phyloP scores from a whole-genome alignment of 2,797 vertebrate species.

The Danio tinwini region DNA sequence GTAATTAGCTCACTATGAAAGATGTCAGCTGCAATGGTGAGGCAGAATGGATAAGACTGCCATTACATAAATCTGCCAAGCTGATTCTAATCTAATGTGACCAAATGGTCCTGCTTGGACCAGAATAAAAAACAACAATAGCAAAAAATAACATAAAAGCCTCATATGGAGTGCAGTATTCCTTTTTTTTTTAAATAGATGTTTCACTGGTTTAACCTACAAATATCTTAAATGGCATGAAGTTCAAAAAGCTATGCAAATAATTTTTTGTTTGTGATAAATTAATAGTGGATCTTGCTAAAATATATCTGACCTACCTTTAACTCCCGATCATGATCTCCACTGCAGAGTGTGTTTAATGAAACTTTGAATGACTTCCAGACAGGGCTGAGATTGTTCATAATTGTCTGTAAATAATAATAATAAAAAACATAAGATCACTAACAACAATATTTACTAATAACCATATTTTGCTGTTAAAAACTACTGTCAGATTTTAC shows the following conservation, averaged over 20 bases:
- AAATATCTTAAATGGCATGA: neutral
- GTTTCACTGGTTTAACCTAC: neutral
- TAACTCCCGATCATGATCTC: conserved; percentile 92
- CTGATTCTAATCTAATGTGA: conserved; percentile 43
- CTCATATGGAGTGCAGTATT: neutral
- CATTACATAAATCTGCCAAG: conserved; percentile 53
- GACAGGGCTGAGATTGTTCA: conserved; percentile 98
- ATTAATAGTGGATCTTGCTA: neutral
- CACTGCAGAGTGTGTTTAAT: conserved; percentile 96
- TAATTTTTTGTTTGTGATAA: neutral
- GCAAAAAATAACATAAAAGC: neutral
- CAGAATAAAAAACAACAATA: conserved; percentile 3
- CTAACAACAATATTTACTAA: neutral
- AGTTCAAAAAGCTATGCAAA: neutral
- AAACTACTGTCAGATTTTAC: no score
- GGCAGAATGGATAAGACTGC: conserved; percentile 51
- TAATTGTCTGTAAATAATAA: conserved; percentile 84
- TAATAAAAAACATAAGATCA: neutral
- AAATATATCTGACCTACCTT: conserved; percentile 80
- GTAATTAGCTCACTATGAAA: conserved; percentile 56
- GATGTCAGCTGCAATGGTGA: conserved; percentile 48
- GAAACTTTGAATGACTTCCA: conserved; percentile 99
- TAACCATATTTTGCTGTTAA: no score
- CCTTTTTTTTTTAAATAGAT: neutral
- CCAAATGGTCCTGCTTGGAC: conserved; percentile 22